Evolutionary conservation across 2,888 invertebrate species (phyloP), one percentile per base, ranked within the genome.

Genomic region (Salticus scenicus): DNA sequence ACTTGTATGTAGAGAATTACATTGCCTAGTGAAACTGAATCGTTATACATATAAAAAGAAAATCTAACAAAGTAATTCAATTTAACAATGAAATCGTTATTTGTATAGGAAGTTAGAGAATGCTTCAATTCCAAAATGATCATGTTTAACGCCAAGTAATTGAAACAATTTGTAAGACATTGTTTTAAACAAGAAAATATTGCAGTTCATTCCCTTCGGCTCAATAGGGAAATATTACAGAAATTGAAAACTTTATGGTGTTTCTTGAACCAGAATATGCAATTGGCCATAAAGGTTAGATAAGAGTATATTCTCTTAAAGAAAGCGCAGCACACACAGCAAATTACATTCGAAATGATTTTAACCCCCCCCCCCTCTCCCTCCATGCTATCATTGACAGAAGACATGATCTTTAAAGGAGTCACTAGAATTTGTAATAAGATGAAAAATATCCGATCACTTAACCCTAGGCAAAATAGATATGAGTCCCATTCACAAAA

Each of bases 211-310:
- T 75, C 63, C 69, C 74, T 31, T 51, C 47, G 31, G 74, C 31
- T 57, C 70, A 81, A 74, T 63, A 75, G 74, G 81, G 81, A 81
- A 80, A 70, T 75, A 74, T 33, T 74, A 74, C 80, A 12, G 67
- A 73, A 67, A 67, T 63, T 57, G 70, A 57, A 30, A 69, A 67
- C 47, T 42, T 41, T 67, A 28, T 37, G 72, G 28, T 47, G 70
- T 57, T 42, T 66, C 37, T 30, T 28, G 37, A 37, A 72, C 33
- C 37, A 47, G 17, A 51, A 17, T 63, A 24, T 14, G 57, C 63
- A 81, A 81, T 75, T 67, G 28, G 33, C 27, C 31, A 30, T n/a
- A n/a, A n/a, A n/a, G 27, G 74, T 70, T 57, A 75, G 69, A 69
- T 81, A 74, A 69, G 69, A 42, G 42, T 28, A 2, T 24, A 24